phyloP scores from a whole-genome alignment of 1,140 invertebrate genomes.

The Brachionus koreanus region DNA sequence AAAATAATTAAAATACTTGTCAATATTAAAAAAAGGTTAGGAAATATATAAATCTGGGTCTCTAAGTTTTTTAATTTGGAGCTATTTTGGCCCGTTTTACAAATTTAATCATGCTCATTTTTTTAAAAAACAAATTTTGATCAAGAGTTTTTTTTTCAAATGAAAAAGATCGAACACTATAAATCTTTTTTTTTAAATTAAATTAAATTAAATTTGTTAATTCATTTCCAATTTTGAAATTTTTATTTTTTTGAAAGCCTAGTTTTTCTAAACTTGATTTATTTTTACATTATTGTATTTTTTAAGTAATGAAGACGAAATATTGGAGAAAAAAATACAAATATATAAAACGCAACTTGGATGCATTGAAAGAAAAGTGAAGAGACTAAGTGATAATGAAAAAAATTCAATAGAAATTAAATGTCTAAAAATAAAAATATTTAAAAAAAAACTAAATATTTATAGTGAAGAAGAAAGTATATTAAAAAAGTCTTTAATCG shows the following conservation, averaged over 20 bases:
- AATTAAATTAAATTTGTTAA: too few species aligned
- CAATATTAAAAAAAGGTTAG: too few species aligned
- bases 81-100: too few species aligned
- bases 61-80: too few species aligned
- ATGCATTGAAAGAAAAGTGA: neutral
- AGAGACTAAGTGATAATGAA: neutral
- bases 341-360: neutral
- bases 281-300: neutral
- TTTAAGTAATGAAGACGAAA: conserved; percentile 14
- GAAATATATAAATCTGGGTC: too few species aligned
- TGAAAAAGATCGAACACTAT: too few species aligned
- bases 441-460: conserved; percentile 9
- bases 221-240: too few species aligned
- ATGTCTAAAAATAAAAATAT: neutral
- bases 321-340: neutral
- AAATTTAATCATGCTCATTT: too few species aligned
- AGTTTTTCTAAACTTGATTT: neutral
- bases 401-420: neutral
- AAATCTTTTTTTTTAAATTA: too few species aligned
- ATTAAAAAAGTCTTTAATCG: neutral
- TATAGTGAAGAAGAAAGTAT: neutral
- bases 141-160: too few species aligned
- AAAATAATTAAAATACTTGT: too few species aligned
- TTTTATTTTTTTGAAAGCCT: neutral
- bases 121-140: too few species aligned